phyloP scores from a whole-genome alignment of 1,140 invertebrate species.

The Pissodes strobi region DNA sequence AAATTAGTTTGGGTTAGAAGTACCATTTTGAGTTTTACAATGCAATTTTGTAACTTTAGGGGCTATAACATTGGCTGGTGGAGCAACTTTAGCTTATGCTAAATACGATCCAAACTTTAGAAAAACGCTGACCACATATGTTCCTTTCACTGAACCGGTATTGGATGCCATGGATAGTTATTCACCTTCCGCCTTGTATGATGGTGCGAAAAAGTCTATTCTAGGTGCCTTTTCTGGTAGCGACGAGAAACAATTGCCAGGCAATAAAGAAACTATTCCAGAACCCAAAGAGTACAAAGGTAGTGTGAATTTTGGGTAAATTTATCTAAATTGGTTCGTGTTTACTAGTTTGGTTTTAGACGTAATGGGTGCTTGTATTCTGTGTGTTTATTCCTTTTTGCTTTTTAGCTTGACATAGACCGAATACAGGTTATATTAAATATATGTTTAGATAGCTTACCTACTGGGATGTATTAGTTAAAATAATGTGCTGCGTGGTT shows the following conservation, averaged over 20 bases:
- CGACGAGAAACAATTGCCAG: constrained; percentile 12
- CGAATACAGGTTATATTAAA: too few species aligned
- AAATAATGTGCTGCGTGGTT: too few species aligned
- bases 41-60: constrained; percentile 41
- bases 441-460: too few species aligned
- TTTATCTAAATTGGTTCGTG: constrained; percentile 4
- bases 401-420: too few species aligned
- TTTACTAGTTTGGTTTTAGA: not conserved
- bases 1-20: constrained; percentile 29
- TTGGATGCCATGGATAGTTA: constrained; percentile 63
- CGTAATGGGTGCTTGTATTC: too few species aligned
- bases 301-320: constrained; percentile 17
- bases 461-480: too few species aligned
- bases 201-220: constrained; percentile 35
- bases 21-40: constrained; percentile 20
- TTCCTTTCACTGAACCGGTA: constrained; percentile 68
- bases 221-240: constrained; percentile 16
- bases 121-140: constrained; percentile 66
- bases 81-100: constrained; percentile 66
- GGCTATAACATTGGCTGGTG: constrained; percentile 59
- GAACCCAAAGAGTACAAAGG: constrained; percentile 47
- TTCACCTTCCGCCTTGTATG: constrained; percentile 41
- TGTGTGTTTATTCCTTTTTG: too few species aligned
- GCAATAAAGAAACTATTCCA: constrained; percentile 23
- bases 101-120: constrained; percentile 72